phyloP scores from a whole-genome alignment of 2,113 vertebrate genomes.

The Bostrychus sinensis region DNA sequence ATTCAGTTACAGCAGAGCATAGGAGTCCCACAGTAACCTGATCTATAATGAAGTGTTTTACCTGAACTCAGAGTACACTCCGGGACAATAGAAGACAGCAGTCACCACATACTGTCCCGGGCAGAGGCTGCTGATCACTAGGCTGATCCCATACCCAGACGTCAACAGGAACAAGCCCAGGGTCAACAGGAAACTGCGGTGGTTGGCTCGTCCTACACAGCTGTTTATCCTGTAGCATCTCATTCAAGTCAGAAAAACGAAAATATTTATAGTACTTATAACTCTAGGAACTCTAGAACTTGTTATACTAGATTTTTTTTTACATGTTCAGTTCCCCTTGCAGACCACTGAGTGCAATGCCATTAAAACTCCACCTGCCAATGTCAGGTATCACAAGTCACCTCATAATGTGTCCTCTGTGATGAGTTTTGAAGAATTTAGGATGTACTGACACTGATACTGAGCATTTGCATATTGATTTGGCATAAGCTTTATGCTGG shows the following conservation, averaged over 20 bases:
- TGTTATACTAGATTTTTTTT: too few species aligned
- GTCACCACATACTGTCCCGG: conserved; percentile 79
- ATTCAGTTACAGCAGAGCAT: background rate
- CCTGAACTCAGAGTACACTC: conserved; percentile 91
- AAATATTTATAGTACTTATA: conserved; percentile 1
- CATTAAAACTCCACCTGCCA: too few species aligned
- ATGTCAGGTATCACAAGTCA: too few species aligned
- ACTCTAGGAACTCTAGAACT: too few species aligned
- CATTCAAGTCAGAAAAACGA: background rate
- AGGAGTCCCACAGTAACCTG: background rate
- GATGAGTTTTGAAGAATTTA: too few species aligned
- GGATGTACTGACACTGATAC: too few species aligned
- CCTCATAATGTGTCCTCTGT: too few species aligned
- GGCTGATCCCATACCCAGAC: conserved; percentile 88
- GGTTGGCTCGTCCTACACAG: conserved; percentile 95
- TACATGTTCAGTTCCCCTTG: too few species aligned
- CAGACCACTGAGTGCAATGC: too few species aligned
- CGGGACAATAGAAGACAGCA: conserved; percentile 93
- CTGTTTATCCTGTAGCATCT: conserved; percentile 91
- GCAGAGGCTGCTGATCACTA: conserved; percentile 90
- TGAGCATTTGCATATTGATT: too few species aligned
- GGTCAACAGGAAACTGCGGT: conserved; percentile 91
- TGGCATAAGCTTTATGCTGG: too few species aligned
- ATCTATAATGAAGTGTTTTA: too few species aligned
- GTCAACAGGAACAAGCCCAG: conserved; percentile 90